Conservation (phyloP, 2,888 invertebrate genomes). For the Brenthis daphne region DNA sequence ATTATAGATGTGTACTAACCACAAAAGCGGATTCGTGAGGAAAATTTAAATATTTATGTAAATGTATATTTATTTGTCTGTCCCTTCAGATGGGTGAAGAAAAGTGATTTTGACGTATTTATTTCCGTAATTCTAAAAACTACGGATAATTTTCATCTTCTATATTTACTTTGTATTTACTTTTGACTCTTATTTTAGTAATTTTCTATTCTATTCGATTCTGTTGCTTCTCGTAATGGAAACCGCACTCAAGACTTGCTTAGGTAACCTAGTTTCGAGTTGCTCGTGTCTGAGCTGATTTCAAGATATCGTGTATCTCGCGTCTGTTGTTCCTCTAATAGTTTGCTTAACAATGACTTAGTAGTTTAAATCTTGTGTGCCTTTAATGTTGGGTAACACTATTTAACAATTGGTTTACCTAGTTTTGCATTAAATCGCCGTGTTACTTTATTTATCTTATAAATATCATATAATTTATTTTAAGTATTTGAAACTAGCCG, state of each 20-base stretch:
- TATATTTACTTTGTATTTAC: too few relatives aligned
- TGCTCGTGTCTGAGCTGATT: constrained; percentile 17
- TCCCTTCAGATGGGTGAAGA: too few relatives aligned
- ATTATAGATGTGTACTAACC: too few relatives aligned
- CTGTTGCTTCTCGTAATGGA: neutral
- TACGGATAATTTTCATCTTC: too few relatives aligned
- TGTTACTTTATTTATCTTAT: neutral
- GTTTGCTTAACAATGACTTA: constrained; percentile 17
- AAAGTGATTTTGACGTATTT: too few relatives aligned
- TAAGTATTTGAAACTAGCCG: neutral
- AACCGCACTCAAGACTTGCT: constrained; percentile 2
- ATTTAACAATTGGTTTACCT: neutral
- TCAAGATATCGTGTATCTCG: constrained; percentile 13
- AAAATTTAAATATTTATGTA: too few relatives aligned
- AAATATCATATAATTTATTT: neutral
- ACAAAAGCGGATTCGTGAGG: too few relatives aligned
- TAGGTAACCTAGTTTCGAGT: constrained; percentile 22
- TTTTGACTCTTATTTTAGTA: too few relatives aligned
- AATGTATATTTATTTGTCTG: too few relatives aligned
- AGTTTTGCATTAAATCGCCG: neutral
- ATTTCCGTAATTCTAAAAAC: too few relatives aligned
- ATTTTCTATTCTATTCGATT: neutral
- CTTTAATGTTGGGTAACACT: constrained; percentile 8
- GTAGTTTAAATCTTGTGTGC: constrained; percentile 8
- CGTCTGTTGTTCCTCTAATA: constrained; percentile 15